Percentiles rank a stretch among this genome's conserved stretches.
These are phyloP conservation scores for Sminthurinus aureus DNA, from an alignment of 2,888 invertebrate genomes.

Conservation along the genomic window DNA sequence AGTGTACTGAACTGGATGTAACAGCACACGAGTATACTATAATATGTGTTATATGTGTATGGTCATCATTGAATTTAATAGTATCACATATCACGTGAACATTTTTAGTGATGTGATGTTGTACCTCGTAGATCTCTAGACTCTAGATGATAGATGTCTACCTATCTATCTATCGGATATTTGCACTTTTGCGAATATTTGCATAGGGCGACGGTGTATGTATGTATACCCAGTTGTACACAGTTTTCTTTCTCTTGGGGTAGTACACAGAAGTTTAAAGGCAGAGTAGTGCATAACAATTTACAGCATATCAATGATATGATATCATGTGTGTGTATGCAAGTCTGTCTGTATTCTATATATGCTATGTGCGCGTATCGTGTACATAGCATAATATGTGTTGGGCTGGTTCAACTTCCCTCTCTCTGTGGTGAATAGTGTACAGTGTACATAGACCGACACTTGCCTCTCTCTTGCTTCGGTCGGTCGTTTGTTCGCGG, in stretches of 20 bases:
- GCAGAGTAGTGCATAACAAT: too few species aligned
- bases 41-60: background rate
- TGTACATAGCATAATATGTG: background rate
- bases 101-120: too few species aligned
- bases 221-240: too few species aligned
- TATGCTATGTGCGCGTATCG: background rate
- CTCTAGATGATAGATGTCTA: background rate
- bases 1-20: too few species aligned
- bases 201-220: too few species aligned
- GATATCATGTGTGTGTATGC: background rate
- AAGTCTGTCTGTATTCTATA: too few species aligned
- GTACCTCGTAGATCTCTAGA: background rate
- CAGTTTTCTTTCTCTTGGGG: too few species aligned
- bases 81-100: background rate
- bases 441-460: background rate
- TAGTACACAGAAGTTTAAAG: too few species aligned
- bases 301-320: too few species aligned
- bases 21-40: background rate
- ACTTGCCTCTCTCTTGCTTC: background rate
- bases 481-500: slow-evolving; percentile 32
- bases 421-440: background rate
- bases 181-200: too few species aligned
- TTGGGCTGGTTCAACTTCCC: background rate
- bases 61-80: background rate
- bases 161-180: background rate